These are phyloP conservation scores for Campylomormyrus numenius DNA, from an alignment of 2,113 vertebrate species.

Conservation along the genomic window DNA sequence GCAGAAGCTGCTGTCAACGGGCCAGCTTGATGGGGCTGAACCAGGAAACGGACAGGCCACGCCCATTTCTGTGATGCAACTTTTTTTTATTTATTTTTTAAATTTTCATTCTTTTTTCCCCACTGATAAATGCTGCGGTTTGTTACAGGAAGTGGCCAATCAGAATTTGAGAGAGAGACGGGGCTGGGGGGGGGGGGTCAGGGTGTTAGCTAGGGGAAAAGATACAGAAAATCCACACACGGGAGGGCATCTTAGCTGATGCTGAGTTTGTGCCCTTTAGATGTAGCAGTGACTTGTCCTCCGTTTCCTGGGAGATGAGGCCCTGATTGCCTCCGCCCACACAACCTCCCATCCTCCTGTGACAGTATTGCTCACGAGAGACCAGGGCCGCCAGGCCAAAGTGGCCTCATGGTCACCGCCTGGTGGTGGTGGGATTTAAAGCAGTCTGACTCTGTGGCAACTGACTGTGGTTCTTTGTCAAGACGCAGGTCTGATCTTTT, in stretches of 20 bases:
- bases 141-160: constrained; percentile 76
- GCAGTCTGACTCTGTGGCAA: not conserved
- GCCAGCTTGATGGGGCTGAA: constrained; percentile 65
- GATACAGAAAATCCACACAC: constrained; percentile 40
- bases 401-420: not conserved
- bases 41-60: constrained; percentile 29
- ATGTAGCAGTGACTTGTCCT: constrained; percentile 64
- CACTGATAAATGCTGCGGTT: constrained; percentile 77
- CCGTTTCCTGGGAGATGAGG: constrained; percentile 12
- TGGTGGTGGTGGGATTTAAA: not conserved
- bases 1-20: constrained; percentile 74
- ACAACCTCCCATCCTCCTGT: not conserved
- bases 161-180: constrained; percentile 40
- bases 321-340: constrained; percentile 1
- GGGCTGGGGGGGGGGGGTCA: not conserved
- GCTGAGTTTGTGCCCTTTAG: constrained; percentile 55
- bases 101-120: constrained; percentile 17
- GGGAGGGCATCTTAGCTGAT: constrained; percentile 47
- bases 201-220: not conserved
- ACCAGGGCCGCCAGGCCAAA: not conserved
- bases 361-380: constrained; percentile 20
- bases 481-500: not conserved
- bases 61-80: constrained; percentile 63
- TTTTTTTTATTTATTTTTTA: constrained; percentile 49
- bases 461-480: not conserved